Percentiles rank a stretch among this genome's conserved stretches.
phyloP scores from a whole-genome alignment of 2,888 invertebrate genomes.

The Hirtodrosophila duncani region DNA sequence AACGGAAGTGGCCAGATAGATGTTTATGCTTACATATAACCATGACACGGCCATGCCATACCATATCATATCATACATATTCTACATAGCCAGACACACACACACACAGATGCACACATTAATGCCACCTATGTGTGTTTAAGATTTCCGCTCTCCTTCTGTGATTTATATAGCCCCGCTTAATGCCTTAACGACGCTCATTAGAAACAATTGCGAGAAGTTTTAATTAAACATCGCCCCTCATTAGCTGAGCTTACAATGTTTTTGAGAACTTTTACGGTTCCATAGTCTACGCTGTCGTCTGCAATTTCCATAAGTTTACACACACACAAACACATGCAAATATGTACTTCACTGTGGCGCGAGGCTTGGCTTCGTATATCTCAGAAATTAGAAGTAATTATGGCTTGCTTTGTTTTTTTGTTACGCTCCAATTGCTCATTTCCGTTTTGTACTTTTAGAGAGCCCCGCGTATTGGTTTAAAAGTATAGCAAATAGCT shows the following conservation, averaged over 20 bases:
- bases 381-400: slow-evolving; percentile 44
- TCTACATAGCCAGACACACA: no score
- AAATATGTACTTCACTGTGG: no score
- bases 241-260: slow-evolving; percentile 42
- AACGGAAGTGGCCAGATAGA: slow-evolving; percentile 65
- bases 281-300: neutral
- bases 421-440: slow-evolving; percentile 69
- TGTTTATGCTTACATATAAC: slow-evolving; percentile 45
- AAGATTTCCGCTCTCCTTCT: slow-evolving; percentile 28
- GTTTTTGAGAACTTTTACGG: slow-evolving; percentile 1
- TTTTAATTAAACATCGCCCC: slow-evolving; percentile 67
- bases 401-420: no score
- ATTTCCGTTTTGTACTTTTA: slow-evolving; percentile 45
- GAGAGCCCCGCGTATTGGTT: no score
- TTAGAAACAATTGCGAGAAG: slow-evolving; percentile 68
- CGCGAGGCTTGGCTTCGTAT: slow-evolving; percentile 20
- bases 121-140: no score
- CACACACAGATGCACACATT: no score
- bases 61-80: no score
- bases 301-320: slow-evolving; percentile 37
- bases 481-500: no score
- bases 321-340: no score
- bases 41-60: no score
- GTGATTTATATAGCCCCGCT: slow-evolving; percentile 65
- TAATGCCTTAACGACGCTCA: slow-evolving; percentile 69